Percentiles rank a stretch among this genome's conserved stretches.
Conservation (phyloP, 2,888 invertebrate genomes). For the Keiferia lycopersicella region DNA sequence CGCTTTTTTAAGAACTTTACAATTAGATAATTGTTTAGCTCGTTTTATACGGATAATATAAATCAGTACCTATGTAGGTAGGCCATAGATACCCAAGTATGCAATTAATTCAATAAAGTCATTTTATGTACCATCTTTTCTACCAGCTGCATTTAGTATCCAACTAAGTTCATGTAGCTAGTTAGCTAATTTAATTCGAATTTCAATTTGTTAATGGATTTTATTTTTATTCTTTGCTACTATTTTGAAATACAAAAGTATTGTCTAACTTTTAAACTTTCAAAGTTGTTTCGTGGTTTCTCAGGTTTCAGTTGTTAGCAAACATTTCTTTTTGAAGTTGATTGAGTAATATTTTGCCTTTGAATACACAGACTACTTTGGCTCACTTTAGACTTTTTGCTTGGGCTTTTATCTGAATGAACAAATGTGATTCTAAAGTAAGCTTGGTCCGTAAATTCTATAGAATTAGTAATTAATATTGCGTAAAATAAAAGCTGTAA, state of each 20-base stretch:
- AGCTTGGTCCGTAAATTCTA: conserved; percentile 2
- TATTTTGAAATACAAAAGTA: no score
- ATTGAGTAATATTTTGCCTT: neutral
- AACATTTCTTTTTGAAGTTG: neutral
- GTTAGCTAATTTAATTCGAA: no score
- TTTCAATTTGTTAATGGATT: no score
- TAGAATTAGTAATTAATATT: neutral
- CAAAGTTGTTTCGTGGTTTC: neutral
- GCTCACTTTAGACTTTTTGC: no score
- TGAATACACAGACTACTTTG: no score
- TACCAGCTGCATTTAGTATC: no score
- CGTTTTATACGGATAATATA: no score
- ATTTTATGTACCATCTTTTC: no score
- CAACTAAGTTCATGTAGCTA: no score
- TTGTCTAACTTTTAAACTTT: neutral
- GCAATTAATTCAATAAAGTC: neutral
- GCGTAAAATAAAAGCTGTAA: neutral
- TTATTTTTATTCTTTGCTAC: no score
- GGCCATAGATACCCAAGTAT: neutral
- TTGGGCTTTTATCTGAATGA: no score
- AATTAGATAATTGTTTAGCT: neutral
- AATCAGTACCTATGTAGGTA: neutral
- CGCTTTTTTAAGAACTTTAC: neutral
- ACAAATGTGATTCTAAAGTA: conserved; percentile 19
- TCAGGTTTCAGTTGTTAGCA: neutral